A percentile compares a stretch with the other conserved stretches of the same genome.
These are phyloP conservation scores for Caenorhabditis auriculariae DNA, from an alignment of 2,888 invertebrate genomes.

Conservation along the genomic window DNA sequence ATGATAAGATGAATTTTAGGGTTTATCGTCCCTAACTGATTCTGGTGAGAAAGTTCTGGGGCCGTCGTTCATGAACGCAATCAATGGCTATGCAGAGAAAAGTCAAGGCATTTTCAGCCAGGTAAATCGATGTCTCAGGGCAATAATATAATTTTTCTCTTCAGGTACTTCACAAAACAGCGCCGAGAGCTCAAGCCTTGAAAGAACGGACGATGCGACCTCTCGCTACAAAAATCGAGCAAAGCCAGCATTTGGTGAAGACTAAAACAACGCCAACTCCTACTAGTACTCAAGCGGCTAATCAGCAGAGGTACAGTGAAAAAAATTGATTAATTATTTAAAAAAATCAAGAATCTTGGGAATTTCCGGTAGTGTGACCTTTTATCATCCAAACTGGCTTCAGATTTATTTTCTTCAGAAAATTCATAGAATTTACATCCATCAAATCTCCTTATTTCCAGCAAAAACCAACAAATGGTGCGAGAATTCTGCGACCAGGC, in stretches of 20 bases:
- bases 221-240: conserved; percentile 55
- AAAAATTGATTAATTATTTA: not conserved
- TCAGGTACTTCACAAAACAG: conserved; percentile 57
- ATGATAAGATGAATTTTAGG: conserved; percentile 23
- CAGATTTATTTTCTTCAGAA: no score
- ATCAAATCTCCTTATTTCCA: conserved; percentile 29
- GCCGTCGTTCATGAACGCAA: conserved; percentile 54
- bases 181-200: conserved; percentile 62
- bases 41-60: conserved; percentile 59
- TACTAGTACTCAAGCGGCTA: conserved; percentile 51
- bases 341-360: conserved; percentile 1
- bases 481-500: conserved; percentile 68
- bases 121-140: conserved; percentile 12
- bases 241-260: conserved; percentile 55
- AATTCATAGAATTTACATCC: no score
- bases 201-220: conserved; percentile 60
- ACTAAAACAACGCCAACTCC: conserved; percentile 33
- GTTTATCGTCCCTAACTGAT: conserved; percentile 41
- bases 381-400: no score
- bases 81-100: conserved; percentile 62
- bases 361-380: no score
- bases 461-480: conserved; percentile 63
- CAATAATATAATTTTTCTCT: not conserved
- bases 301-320: conserved; percentile 43
- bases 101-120: conserved; percentile 58